Conservation (phyloP, 2,113 vertebrate genomes). For the Triplophysa dalaica region DNA sequence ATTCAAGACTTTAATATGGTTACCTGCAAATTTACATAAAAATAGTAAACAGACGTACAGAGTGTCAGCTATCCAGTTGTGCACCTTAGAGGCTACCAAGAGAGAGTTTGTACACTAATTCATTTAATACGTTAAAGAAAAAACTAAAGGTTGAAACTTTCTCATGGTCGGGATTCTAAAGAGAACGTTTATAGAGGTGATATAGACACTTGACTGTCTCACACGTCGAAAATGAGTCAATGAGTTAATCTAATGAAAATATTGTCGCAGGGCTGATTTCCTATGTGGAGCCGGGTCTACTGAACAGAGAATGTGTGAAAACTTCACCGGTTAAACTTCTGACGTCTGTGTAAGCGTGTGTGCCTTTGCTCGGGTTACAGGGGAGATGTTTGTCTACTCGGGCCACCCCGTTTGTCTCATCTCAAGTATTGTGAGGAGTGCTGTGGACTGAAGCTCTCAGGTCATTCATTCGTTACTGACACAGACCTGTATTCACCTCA, state of each 20-base stretch:
- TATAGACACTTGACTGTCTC: slow-evolving; percentile 77
- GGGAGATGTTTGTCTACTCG: slow-evolving; percentile 73
- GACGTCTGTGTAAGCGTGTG: slow-evolving; percentile 61
- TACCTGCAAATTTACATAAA: slow-evolving; percentile 9
- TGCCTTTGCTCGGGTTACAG: slow-evolving; percentile 72
- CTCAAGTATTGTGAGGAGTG: slow-evolving; percentile 61
- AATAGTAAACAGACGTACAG: slow-evolving; percentile 22
- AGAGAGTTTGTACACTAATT: slow-evolving; percentile 69
- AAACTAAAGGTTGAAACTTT: slow-evolving; percentile 66
- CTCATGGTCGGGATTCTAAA: slow-evolving; percentile 59
- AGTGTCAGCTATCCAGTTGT: slow-evolving; percentile 55
- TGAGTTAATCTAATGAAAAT: slow-evolving; percentile 83
- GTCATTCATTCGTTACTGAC: slow-evolving; percentile 50
- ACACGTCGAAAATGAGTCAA: slow-evolving; percentile 68
- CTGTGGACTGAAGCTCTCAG: slow-evolving; percentile 34
- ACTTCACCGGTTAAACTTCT: slow-evolving; percentile 67
- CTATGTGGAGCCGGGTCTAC: slow-evolving; percentile 75
- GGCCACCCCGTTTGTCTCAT: slow-evolving; percentile 65
- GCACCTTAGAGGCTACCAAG: slow-evolving; percentile 43
- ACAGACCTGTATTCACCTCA: slow-evolving; percentile 42
- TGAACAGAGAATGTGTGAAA: slow-evolving; percentile 80
- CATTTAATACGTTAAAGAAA: slow-evolving; percentile 71
- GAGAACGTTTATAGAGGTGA: slow-evolving; percentile 60
- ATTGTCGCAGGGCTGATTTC: slow-evolving; percentile 87
- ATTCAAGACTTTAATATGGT: not conserved